Evolutionary conservation across 2,797 vertebrate genomes (phyloP), one percentile per base, ranked within the genome.

Genomic region (Streptopelia turtur): DNA sequence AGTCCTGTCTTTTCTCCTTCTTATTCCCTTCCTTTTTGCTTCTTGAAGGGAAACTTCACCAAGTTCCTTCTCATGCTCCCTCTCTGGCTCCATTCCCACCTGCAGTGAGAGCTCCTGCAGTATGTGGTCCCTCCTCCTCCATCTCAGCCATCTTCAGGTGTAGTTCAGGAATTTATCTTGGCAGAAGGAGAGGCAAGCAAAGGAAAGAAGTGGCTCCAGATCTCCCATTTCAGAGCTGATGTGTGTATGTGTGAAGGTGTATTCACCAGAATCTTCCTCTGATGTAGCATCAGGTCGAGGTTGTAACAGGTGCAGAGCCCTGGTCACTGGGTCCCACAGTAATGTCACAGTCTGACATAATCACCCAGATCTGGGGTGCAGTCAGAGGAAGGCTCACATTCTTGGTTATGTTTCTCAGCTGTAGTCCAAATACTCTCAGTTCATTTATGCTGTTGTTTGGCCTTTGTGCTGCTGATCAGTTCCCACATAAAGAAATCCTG

Each of bases 51-150:
- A 80, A 87, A 43, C 3, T 13, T 79, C 30, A 35, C 6, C 9
- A n/a, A 27, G 18, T 63, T 59, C 8, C 70, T 60, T 52, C 18
- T 70, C 11, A 13, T 39, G 16, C 9, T 82, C 11, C 15, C 16
- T 56, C 66, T 85, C 35, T 16, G 13, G 18, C 20, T 23, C 64
- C n/a, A 28, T 83, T 83, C 11, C 30, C 16, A 1, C 11, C 37
- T 25, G 10, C 2, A 22, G 27, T 1, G 1, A 91, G 25, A 37
- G 33, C 4, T 79, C 41, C 24, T 59, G 63, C 12, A 41, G 37
- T 31, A 28, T 0, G 0, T 16, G 10, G 3, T 75, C 9, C 13
- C 4, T 37, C 6, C 16, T 61, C 10, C 31, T 79, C 22, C 22
- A 21, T 66, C 24, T 77, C 31, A 76, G 5, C 31, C n/a, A 39